These are phyloP conservation scores for Thumatha senex DNA, from an alignment of 2,888 invertebrate genomes.

Conservation along the genomic window DNA sequence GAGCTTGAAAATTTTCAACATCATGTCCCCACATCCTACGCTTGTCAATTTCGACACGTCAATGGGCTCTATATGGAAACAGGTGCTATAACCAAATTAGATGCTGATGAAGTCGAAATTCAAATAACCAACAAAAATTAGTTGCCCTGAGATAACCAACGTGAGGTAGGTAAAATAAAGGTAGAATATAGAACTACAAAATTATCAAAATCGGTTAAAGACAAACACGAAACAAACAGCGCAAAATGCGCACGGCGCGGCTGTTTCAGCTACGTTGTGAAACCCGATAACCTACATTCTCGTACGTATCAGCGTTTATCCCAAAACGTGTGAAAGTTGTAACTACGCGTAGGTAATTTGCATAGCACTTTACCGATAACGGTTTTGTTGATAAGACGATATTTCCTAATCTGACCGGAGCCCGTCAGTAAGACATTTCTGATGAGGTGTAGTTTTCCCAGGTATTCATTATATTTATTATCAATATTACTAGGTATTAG, in stretches of 20 bases:
- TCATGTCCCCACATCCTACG: no score
- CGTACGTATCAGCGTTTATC: constrained; percentile 53
- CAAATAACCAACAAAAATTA: no score
- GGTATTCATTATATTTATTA: no score
- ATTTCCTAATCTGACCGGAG: not conserved
- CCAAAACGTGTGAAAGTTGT: constrained; percentile 62
- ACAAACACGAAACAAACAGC: not conserved
- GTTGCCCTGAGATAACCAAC: no score
- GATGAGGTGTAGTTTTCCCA: not conserved
- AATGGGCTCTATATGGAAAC: no score
- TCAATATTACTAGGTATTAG: no score
- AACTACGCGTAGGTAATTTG: constrained; percentile 57
- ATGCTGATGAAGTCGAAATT: no score
- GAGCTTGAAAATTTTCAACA: no score
- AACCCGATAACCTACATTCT: constrained; percentile 73
- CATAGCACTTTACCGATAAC: constrained; percentile 42
- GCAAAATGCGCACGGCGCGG: not conserved
- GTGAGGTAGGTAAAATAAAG: not conserved
- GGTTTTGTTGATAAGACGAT: constrained; percentile 4
- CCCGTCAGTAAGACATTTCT: not conserved
- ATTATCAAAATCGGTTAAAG: no score
- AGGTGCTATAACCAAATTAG: no score
- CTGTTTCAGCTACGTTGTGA: constrained; percentile 2
- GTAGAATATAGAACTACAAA: not conserved
- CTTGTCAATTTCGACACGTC: no score